phyloP scores from a whole-genome alignment of 2,888 invertebrate genomes.

The Entomobrya multifasciata region DNA sequence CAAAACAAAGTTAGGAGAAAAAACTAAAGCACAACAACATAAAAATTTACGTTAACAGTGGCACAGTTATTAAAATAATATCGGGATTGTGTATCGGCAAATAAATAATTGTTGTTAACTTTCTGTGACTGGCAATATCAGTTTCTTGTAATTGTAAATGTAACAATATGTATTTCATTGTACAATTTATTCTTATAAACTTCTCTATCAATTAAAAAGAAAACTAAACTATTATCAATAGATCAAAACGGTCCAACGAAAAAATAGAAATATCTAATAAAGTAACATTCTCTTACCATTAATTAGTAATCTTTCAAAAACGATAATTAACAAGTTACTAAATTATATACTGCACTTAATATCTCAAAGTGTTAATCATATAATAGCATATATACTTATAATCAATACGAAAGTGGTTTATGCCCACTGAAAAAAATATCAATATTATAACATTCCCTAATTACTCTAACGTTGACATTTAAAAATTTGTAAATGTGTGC shows the following conservation, averaged over 20 bases:
- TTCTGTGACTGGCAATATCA: slow-evolving; percentile 48
- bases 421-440: too few species aligned
- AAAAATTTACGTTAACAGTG: background rate
- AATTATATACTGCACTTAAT: background rate
- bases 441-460: background rate
- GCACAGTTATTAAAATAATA: slow-evolving; percentile 35
- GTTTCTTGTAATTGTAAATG: slow-evolving; percentile 39
- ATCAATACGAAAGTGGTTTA: too few species aligned
- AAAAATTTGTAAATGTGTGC: slow-evolving; percentile 26
- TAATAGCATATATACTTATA: background rate
- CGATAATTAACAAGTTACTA: background rate
- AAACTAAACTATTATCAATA: background rate
- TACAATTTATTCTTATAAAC: slow-evolving; percentile 28
- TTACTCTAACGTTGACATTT: background rate
- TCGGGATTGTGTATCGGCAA: slow-evolving; percentile 24
- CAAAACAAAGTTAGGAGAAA: background rate
- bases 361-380: background rate
- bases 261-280: slow-evolving; percentile 22
- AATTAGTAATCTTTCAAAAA: background rate
- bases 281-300: too few species aligned
- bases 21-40: slow-evolving; percentile 7
- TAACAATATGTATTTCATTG: slow-evolving; percentile 32
- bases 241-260: slow-evolving; percentile 16
- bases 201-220: background rate
- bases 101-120: slow-evolving; percentile 19